Percentiles rank a stretch among this genome's conserved stretches.
These are phyloP conservation scores for Luperina testacea DNA, from an alignment of 2,888 invertebrate species.

Conservation along the genomic window DNA sequence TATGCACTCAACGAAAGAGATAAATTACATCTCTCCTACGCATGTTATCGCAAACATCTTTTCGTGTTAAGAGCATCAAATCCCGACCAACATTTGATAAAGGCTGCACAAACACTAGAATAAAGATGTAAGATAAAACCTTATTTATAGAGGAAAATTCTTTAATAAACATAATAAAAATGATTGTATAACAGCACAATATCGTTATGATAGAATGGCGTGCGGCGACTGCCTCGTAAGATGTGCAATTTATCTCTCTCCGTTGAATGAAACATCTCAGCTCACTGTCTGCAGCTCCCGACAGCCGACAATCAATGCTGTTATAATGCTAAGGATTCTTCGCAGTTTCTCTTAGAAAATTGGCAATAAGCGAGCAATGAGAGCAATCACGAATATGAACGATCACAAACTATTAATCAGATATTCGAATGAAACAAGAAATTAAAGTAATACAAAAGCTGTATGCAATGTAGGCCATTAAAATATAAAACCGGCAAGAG, in stretches of 20 bases:
- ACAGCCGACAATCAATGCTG: conserved; percentile 20
- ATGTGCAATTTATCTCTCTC: conserved; percentile 55
- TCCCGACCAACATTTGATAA: conserved; percentile 47
- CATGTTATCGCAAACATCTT: conserved; percentile 32
- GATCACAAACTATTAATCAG: neutral
- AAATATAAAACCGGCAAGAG: neutral
- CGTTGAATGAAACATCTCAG: conserved; percentile 49
- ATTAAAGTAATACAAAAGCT: conserved; percentile 1
- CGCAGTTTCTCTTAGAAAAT: conserved; percentile 22
- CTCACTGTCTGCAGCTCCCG: conserved; percentile 16
- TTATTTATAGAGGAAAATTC: conserved; percentile 43
- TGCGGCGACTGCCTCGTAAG: conserved; percentile 37
- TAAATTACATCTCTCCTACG: conserved; percentile 30
- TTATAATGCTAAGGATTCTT: conserved; percentile 42
- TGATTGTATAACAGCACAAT: conserved; percentile 54
- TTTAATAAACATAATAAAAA: conserved; percentile 58
- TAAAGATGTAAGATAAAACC: conserved; percentile 53
- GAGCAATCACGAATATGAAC: neutral
- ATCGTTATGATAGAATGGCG: conserved; percentile 48
- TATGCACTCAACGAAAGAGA: conserved; percentile 17
- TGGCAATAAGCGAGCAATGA: conserved; percentile 8
- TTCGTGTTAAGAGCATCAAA: conserved; percentile 37
- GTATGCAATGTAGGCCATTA: neutral
- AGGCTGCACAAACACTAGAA: conserved; percentile 52
- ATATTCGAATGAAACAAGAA: neutral